Base-by-base conservation (phyloP, 2,888 invertebrate genomes). In the Oscheius sp. region DNA sequence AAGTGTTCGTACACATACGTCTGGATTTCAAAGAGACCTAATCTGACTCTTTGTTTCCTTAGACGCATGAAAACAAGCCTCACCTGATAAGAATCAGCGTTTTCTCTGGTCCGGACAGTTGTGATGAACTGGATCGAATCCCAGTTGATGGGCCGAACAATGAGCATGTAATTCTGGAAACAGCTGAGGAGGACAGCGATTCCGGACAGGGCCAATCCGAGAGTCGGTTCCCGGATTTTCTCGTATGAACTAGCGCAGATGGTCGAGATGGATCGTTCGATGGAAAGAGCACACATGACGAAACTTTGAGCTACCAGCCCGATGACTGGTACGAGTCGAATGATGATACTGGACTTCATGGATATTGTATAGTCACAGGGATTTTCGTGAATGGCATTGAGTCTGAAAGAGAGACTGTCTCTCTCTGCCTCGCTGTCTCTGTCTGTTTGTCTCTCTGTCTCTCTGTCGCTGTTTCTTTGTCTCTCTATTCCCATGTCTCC, bases 251-350 rank as follows among this genome's bases (percentile, higher is more conserved):
- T 32, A 35, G 59, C 59, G n/a, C 1, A 60, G n/a, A 60, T 32
- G 59, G 59, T 60, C 32, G 59, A 60, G 2, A 60, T 35, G 33
- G 59, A 32, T 60, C 59, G n/a, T 60, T 60, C 59, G 42, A 60
- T 60, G 7, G 59, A 60, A 1, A 60, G 35, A 13, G 59, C 59
- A 35, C 59, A 60, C 35, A 37, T 60, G 11, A 37, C 32, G 3
- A 29, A 60, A 1, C 35, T 35, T 10, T 60, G 59, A 13, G 59
- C 35, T 2, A 60, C 59, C 11, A 60, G 35, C 1, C 59, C 59
- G n/a, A 60, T 10, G 29, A 60, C 59, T 2, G 59, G 59, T 4
- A 60, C 32, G 35, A 60, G 35, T 33, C 59, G 59, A 35, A 60
- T 60, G 10, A 32, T n/a, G 33, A 33, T 9, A 33, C 59, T 60